Base-by-base conservation (phyloP, 2,113 vertebrate species). In the Myotis yumanensis region DNA sequence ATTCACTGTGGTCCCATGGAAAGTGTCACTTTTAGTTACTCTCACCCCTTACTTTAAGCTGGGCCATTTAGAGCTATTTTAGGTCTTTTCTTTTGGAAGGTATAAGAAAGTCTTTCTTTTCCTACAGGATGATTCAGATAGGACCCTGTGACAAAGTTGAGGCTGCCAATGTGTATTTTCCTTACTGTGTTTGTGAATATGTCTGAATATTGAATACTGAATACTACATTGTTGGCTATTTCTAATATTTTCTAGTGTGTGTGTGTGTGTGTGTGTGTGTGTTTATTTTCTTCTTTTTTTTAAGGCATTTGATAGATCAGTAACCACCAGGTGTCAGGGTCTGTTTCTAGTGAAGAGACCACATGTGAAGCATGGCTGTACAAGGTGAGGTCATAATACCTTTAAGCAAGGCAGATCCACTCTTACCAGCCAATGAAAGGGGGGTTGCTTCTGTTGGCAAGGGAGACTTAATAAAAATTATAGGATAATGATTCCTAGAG, bases 401-500 rank as follows among this genome's bases (percentile, higher is more conserved):
- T 84, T 84, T 86, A 82, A 48, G 68, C 23, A 82, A 85, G 17
- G 89, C 54, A 54, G 48, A 51, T 71, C n/a, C 54, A 79, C 51
- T 62, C 40, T 79, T n/a, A 77, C 1, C 23, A 40, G 37, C 51
- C 72, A n/a, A 86, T 28, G 64, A 37, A 51, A 64, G 43, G 28
- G 4, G 3, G 2, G 5, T 15, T 69, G 43, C 35, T 93, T 91
- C 68, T 64, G n/a, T 37, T 82, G 18, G 17, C 71, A 92, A 81
- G 18, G 35, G 32, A 95, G 46, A 23, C 40, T 77, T 81, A 90
- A 28, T 79, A 80, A 92, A 86, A 94, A 87, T 28, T 76, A 91
- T 17, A 81, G 14, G 30, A 75, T 81, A 79, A 57, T 35, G 80
- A 82, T 82, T 64, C 40, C 35, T 81, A 76, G 32, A 85, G 11